phyloP scores from a whole-genome alignment of 1,140 invertebrate species.

The Bombus confusus region DNA sequence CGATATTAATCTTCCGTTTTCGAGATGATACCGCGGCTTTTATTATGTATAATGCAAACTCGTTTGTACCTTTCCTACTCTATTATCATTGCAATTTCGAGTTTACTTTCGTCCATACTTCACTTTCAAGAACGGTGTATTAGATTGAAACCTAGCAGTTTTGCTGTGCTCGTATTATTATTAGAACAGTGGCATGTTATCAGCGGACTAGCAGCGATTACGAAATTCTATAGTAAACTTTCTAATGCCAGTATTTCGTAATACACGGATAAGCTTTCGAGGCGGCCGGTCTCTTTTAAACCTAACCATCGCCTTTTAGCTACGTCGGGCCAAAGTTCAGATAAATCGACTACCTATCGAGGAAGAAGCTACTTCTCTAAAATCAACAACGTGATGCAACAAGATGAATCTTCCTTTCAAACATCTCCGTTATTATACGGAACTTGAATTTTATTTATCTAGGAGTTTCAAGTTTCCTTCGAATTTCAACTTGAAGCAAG shows the following conservation, averaged over 20 bases:
- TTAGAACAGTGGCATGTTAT: not conserved
- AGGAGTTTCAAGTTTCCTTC: too few species aligned
- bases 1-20: slow-evolving; percentile 23
- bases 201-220: not conserved
- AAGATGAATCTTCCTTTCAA: too few species aligned
- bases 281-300: not conserved
- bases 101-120: not conserved
- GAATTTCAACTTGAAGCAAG: too few species aligned
- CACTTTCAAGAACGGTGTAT: not conserved
- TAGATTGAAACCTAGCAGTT: not conserved
- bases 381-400: not conserved
- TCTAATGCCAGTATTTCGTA: slow-evolving; percentile 12
- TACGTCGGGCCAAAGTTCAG: not conserved
- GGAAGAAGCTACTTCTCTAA: not conserved
- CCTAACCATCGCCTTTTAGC: not conserved
- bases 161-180: not conserved
- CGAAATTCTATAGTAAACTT: not conserved
- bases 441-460: too few species aligned
- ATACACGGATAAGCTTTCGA: not conserved
- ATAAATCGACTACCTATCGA: not conserved
- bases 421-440: too few species aligned
- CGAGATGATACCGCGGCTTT: not conserved
- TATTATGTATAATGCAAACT: not conserved
- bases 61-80: slow-evolving; percentile 8
- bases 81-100: not conserved